These are phyloP conservation scores for Smithornis capensis DNA, from an alignment of 2,113 vertebrate species.

Conservation along the genomic window DNA sequence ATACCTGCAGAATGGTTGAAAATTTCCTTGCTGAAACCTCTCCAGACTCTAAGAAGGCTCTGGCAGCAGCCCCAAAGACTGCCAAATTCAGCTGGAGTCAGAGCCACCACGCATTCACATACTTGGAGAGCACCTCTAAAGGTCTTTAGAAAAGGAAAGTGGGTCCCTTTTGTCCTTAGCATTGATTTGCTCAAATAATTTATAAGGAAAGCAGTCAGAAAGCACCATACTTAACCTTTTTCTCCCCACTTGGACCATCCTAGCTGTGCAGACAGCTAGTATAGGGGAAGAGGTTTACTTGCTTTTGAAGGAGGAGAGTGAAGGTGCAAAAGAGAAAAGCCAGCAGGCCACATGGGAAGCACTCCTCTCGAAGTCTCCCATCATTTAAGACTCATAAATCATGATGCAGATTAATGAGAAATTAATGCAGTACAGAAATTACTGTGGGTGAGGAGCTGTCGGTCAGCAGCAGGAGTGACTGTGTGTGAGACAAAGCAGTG, in stretches of 20 bases:
- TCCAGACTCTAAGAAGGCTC: not conserved
- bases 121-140: not conserved
- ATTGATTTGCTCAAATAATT: not conserved
- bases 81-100: not conserved
- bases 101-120: not conserved
- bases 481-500: conserved; percentile 13
- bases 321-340: not conserved
- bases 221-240: not conserved
- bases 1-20: not conserved
- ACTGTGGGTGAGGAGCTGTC: conserved; percentile 38
- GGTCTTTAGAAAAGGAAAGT: not conserved
- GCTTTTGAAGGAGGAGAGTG: not conserved
- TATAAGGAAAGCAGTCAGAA: not conserved
- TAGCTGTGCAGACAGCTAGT: not conserved
- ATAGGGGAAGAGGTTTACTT: not conserved
- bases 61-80: not conserved
- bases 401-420: conserved; percentile 56
- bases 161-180: not conserved
- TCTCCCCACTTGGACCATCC: not conserved
- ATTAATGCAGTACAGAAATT: conserved; percentile 63
- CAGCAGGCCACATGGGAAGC: not conserved
- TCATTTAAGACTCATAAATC: conserved; percentile 58
- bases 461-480: conserved; percentile 34
- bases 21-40: not conserved
- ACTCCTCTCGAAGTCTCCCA: conserved; percentile 23